Conservation (phyloP, 2,797 vertebrate genomes). For the Hemibagrus guttatus region DNA sequence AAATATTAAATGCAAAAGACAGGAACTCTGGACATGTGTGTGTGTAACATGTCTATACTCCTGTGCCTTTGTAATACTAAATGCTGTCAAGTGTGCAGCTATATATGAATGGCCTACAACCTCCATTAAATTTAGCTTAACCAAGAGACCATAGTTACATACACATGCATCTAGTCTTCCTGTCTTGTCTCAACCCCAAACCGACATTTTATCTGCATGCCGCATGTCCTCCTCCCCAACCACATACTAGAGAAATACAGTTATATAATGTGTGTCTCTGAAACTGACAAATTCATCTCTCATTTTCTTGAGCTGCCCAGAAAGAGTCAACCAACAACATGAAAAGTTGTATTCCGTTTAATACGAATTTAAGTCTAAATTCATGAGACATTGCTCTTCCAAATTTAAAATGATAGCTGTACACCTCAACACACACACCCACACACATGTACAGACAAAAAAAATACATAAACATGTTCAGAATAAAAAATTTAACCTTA, state of each 20-base stretch:
- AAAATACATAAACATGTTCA: not conserved
- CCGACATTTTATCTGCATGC: not conserved
- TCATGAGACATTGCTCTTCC: not conserved
- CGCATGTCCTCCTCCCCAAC: not conserved
- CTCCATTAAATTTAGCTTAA: too few relatives aligned
- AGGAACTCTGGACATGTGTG: too few relatives aligned
- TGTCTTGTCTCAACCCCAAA: not conserved
- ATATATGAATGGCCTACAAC: too few relatives aligned
- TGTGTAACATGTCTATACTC: too few relatives aligned
- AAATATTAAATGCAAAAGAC: too few relatives aligned
- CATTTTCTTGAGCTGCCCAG: not conserved
- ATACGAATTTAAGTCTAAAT: conserved; percentile 26
- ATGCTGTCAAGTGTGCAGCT: not conserved
- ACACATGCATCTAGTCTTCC: too few relatives aligned
- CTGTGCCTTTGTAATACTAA: not conserved
- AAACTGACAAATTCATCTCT: not conserved
- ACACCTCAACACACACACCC: conserved; percentile 12
- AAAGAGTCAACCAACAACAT: not conserved
- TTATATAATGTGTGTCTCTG: not conserved
- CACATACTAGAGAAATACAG: not conserved
- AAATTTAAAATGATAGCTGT: conserved; percentile 6
- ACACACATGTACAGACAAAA: conserved; percentile 20
- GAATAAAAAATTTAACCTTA: not conserved
- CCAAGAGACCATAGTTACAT: too few relatives aligned
- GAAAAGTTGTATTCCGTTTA: not conserved